A percentile compares a stretch with the other conserved stretches of the same genome.
phyloP scores from a whole-genome alignment of 2,113 vertebrate genomes.

The Hassar affinis region DNA sequence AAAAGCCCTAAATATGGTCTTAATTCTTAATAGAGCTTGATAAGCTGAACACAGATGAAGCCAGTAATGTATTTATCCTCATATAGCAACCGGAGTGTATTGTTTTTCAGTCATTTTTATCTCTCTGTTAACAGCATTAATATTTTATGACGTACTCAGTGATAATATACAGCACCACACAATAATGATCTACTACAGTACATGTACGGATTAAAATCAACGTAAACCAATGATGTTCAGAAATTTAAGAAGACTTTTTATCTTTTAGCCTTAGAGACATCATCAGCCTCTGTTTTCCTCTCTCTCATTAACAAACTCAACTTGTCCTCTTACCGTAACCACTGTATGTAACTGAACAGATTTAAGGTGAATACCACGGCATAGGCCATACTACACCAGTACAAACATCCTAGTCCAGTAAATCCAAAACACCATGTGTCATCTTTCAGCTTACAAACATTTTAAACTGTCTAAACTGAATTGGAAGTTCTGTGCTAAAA shows the following conservation, averaged over 20 bases:
- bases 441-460: not conserved
- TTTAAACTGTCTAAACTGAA: not conserved
- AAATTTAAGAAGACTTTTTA: too few species aligned
- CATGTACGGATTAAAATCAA: too few species aligned
- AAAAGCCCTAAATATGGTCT: conserved; percentile 11
- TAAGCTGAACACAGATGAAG: not conserved
- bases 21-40: not conserved
- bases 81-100: not conserved
- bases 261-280: too few species aligned
- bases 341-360: too few species aligned
- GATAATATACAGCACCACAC: not conserved
- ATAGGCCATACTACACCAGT: not conserved
- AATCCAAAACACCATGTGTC: not conserved
- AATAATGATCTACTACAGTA: too few species aligned
- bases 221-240: too few species aligned
- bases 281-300: too few species aligned
- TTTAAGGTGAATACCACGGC: too few species aligned
- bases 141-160: not conserved
- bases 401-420: not conserved
- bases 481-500: conserved; percentile 41
- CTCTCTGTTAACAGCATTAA: not conserved
- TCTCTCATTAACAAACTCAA: too few species aligned
- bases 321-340: too few species aligned
- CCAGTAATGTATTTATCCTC: not conserved
- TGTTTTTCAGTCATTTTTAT: not conserved